phyloP scores from a whole-genome alignment of 2,113 vertebrate species.

The Guaruba guarouba region DNA sequence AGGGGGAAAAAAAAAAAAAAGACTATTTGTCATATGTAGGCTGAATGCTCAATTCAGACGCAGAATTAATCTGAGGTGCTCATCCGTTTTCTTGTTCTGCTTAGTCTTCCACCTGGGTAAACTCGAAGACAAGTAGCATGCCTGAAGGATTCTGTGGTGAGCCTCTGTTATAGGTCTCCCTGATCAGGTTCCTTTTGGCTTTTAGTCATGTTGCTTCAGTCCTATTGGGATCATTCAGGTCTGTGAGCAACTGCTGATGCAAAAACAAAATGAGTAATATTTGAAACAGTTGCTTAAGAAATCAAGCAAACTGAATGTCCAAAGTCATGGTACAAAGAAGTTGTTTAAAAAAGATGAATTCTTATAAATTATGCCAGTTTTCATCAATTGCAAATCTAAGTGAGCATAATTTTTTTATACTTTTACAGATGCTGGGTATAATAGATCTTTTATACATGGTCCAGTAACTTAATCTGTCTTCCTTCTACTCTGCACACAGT shows the following conservation, averaged over 20 bases:
- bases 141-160: neutral
- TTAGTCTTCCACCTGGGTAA: neutral
- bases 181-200: neutral
- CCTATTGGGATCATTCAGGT: neutral
- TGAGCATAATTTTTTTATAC: neutral
- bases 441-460: neutral
- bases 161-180: neutral
- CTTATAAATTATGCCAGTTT: neutral
- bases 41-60: neutral
- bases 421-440: neutral
- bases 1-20: fast-evolving
- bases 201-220: neutral
- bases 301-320: neutral
- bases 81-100: neutral
- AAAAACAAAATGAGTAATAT: neutral
- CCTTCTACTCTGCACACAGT: neutral
- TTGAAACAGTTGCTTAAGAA: neutral
- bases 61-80: neutral
- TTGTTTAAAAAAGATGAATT: neutral
- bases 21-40: neutral
- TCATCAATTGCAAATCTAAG: neutral
- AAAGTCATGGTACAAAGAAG: neutral
- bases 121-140: neutral
- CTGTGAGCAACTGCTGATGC: neutral
- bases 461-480: neutral